Base-by-base conservation (phyloP, 1,140 invertebrate species). In the Choristoneura fumiferana region DNA sequence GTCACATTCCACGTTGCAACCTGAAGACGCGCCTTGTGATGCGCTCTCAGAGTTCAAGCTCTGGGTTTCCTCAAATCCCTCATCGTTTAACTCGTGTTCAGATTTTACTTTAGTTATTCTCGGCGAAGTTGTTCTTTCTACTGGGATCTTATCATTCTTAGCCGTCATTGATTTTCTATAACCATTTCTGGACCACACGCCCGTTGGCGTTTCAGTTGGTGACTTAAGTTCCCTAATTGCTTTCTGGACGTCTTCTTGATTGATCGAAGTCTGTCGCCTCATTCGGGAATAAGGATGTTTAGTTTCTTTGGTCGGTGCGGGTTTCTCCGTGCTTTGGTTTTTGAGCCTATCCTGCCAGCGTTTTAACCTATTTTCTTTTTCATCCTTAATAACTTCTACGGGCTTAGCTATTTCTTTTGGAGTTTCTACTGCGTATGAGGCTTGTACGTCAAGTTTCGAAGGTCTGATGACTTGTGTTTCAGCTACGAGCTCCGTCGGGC, bases 1-100 rank as follows among this genome's bases (percentile, higher is more conserved):
- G 40, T 94, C 93, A 0, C 92, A 92, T 63, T 94, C 93, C 39
- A 92, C 93, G 66, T 94, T 95, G 68, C 91, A 92, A 0, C 93
- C 93, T 0, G 94, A 95, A 0, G 94, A 95, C 1, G 94, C 93
- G 22, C 94, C 94, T 60, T 95, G 94, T 43, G 95, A 96, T 0
- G 95, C 92, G 0, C 94, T 95, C 74, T 97, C 96, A 0, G 95
- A 96, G 45, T 96, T 94, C 17, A 96, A 87, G 40, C 90, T 96
- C 63, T 96, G 95, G 0, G 95, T 96, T 87, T 97, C 96, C 79
- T 97, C 96, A 73, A 97, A 97, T 6, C 96, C 96, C 90, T 97
- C 96, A 75, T 97, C 96, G 65, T 95, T 94, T 37, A 95, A 73
- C 63, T 95, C 93, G 62, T 93, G 92, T 58, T 95, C 93, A 9